Evolutionary conservation across 2,888 invertebrate species (phyloP).

Genomic region (Slavum lentiscoides): DNA sequence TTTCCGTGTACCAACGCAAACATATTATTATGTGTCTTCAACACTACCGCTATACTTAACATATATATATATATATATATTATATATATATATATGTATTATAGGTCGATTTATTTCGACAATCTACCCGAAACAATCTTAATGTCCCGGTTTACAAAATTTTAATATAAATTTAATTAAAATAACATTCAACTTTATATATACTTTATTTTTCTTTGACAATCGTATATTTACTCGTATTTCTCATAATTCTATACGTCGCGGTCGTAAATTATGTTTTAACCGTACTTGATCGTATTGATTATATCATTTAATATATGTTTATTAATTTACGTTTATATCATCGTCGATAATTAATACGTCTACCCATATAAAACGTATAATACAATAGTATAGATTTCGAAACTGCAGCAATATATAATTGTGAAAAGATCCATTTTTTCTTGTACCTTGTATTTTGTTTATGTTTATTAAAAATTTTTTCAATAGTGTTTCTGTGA

Average conservation of each 20-base stretch:
- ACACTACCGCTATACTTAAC: not conserved
- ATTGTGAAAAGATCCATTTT: no score
- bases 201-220: no score
- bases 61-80: not conserved
- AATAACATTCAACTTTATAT: not conserved
- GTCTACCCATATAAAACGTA: no score
- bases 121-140: slow-evolving; percentile 31
- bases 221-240: no score
- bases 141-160: not conserved
- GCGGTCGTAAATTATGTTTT: no score
- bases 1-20: slow-evolving; percentile 29
- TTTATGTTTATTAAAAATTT: not conserved
- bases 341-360: no score
- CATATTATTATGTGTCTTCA: slow-evolving; percentile 10
- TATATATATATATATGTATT: not conserved
- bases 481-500: not conserved
- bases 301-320: no score
- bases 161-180: slow-evolving; percentile 4
- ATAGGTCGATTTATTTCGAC: slow-evolving; percentile 28
- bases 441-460: not conserved
- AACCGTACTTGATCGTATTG: no score
- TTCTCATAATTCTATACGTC: no score
- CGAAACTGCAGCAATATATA: no score
- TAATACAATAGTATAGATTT: no score
- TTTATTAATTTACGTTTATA: no score